Percentiles rank a stretch among this genome's conserved stretches.
phyloP scores from a whole-genome alignment of 2,113 vertebrate species.

The Hylia prasina region DNA sequence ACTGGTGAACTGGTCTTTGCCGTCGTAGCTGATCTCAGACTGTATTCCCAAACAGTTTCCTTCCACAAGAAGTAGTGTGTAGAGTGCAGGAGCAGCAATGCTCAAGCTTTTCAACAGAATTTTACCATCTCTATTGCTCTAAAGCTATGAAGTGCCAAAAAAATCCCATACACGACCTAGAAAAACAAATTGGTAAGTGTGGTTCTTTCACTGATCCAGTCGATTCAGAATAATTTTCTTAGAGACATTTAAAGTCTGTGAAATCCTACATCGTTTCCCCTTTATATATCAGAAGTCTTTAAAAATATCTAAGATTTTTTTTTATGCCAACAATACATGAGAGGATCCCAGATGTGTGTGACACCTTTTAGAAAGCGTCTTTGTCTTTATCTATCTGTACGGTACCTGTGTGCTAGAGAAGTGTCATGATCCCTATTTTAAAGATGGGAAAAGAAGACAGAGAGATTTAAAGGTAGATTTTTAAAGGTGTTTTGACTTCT shows the following conservation, averaged over 20 bases:
- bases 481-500: conserved; percentile 63
- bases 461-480: conserved; percentile 44
- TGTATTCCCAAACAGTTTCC: not conserved
- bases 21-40: not conserved
- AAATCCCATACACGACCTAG: not conserved
- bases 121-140: not conserved
- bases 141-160: not conserved
- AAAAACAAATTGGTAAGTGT: conserved; percentile 35
- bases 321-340: conserved; percentile 45
- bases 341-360: conserved; percentile 28
- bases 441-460: conserved; percentile 33
- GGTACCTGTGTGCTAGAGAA: conserved; percentile 17
- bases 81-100: not conserved
- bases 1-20: conserved; percentile 2
- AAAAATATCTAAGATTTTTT: conserved; percentile 33
- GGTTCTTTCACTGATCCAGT: not conserved
- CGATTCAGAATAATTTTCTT: conserved; percentile 21
- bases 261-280: not conserved
- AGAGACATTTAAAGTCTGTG: not conserved
- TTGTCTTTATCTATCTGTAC: conserved; percentile 38
- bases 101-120: not conserved
- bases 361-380: conserved; percentile 45
- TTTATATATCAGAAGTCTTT: conserved; percentile 21
- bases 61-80: not conserved
- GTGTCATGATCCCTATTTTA: conserved; percentile 53